phyloP scores from a whole-genome alignment of 2,113 vertebrate species.

The Stigmatopora nigra region DNA sequence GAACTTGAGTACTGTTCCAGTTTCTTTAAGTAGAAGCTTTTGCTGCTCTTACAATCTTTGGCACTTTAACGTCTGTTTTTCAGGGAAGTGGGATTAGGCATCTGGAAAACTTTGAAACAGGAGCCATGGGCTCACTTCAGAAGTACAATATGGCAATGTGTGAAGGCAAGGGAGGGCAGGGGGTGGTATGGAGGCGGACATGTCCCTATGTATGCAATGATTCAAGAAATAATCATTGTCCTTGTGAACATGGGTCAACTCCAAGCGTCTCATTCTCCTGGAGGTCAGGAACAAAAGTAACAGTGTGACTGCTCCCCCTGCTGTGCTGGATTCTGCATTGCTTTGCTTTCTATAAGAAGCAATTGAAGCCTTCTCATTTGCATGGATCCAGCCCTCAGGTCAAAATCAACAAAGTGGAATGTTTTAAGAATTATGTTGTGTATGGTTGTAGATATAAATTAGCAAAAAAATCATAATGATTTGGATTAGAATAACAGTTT shows the following conservation, averaged over 20 bases:
- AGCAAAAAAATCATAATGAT: not conserved
- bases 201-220: constrained; percentile 65
- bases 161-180: constrained; percentile 14
- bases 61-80: constrained; percentile 24
- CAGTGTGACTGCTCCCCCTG: constrained; percentile 78
- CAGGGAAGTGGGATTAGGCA: constrained; percentile 38
- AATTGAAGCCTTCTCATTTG: constrained; percentile 43
- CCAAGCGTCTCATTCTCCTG: constrained; percentile 22
- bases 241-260: constrained; percentile 46
- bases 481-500: not conserved
- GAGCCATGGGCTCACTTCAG: constrained; percentile 52
- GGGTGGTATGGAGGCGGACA: constrained; percentile 35
- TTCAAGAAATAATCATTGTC: constrained; percentile 58
- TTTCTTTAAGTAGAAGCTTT: not conserved
- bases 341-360: constrained; percentile 44
- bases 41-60: not conserved
- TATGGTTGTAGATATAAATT: not conserved
- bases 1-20: not conserved
- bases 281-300: constrained; percentile 47
- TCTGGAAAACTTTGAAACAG: constrained; percentile 53
- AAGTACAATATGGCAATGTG: constrained; percentile 41
- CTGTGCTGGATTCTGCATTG: constrained; percentile 60
- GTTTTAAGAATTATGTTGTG: not conserved
- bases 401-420: constrained; percentile 52
- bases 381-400: constrained; percentile 48